A percentile compares a stretch with the other conserved stretches of the same genome.
Conservation (phyloP, 2,888 invertebrate genomes). For the Chloroclysta siterata region DNA sequence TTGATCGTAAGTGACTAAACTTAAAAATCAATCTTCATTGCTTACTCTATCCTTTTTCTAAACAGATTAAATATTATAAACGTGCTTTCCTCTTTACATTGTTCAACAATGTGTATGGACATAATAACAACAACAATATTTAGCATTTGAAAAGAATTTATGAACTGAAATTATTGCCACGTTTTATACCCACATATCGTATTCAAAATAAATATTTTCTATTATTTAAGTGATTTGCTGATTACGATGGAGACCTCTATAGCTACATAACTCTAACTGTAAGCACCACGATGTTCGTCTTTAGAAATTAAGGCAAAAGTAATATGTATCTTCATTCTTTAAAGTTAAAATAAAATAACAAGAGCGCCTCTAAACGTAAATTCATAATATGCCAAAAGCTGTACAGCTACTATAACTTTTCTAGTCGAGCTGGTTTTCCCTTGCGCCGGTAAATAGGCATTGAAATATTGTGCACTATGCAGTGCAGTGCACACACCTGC, state of each 20-base stretch:
- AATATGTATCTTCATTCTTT: too few species aligned
- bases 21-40: neutral
- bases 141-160: too few species aligned
- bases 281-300: too few species aligned
- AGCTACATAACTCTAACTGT: too few species aligned
- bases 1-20: constrained; percentile 59
- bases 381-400: constrained; percentile 7
- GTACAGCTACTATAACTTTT: constrained; percentile 17
- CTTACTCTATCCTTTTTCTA: constrained; percentile 3
- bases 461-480: constrained; percentile 30
- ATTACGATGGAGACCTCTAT: too few species aligned
- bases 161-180: neutral
- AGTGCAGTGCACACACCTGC: constrained; percentile 30
- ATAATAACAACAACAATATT: too few species aligned
- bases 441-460: constrained; percentile 36
- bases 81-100: neutral
- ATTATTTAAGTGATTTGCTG: too few species aligned
- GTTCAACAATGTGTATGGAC: too few species aligned
- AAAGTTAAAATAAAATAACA: neutral
- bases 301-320: too few species aligned
- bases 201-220: neutral
- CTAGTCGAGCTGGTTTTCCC: constrained; percentile 26
- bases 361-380: neutral
- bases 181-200: neutral
- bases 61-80: neutral